These are phyloP conservation scores for Ailurus styani DNA, from an alignment of 2,113 vertebrate genomes.

Conservation along the genomic window DNA sequence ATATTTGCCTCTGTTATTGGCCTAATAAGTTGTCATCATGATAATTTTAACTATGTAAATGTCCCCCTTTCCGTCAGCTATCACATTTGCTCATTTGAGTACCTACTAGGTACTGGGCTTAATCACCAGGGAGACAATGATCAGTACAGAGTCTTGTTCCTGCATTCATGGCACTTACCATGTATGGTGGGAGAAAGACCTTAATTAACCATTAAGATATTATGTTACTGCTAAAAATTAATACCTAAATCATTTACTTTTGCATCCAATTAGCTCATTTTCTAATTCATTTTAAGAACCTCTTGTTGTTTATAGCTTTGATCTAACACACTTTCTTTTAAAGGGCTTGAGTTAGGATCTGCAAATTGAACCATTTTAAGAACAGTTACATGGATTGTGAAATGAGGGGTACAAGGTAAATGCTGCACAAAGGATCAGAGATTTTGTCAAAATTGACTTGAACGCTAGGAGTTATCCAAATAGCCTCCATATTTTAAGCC, in stretches of 20 bases:
- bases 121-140: background rate
- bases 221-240: background rate
- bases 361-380: background rate
- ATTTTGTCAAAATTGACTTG: background rate
- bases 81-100: background rate
- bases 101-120: background rate
- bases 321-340: background rate
- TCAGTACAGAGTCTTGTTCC: background rate
- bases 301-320: background rate
- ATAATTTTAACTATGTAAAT: background rate
- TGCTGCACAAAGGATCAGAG: background rate
- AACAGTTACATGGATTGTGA: background rate
- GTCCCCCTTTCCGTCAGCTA: background rate
- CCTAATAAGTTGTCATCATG: background rate
- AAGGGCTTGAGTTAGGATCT: background rate
- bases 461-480: background rate
- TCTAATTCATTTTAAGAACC: background rate
- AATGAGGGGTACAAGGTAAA: background rate
- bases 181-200: background rate
- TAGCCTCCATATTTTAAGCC: background rate
- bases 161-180: background rate
- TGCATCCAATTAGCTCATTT: background rate
- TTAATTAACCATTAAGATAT: background rate
- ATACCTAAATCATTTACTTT: background rate
- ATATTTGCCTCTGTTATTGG: background rate